Percentiles rank a stretch among this genome's conserved stretches.
Evolutionary conservation across 2,113 vertebrate species (phyloP).

Genomic region (Cnemophilus loriae): DNA sequence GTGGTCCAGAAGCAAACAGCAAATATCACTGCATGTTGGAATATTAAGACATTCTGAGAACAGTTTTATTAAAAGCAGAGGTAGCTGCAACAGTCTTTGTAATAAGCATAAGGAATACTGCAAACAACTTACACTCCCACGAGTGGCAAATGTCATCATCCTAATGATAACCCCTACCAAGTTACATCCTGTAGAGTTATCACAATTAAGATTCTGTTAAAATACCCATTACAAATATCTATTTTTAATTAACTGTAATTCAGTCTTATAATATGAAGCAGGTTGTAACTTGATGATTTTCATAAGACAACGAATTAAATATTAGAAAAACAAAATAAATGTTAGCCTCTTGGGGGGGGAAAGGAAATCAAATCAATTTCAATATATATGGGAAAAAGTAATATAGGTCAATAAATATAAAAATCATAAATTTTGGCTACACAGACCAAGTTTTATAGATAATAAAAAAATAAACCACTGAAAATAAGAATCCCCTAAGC

Average conservation of each 20-base stretch:
- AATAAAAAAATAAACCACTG: not conserved
- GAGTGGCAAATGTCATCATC: not conserved
- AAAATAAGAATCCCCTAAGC: not conserved
- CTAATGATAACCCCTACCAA: not conserved
- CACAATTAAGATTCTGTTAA: constrained; percentile 57
- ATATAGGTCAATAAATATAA: not conserved
- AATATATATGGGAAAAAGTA: not conserved
- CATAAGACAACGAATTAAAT: not conserved
- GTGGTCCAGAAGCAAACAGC: not conserved
- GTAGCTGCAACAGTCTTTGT: not conserved
- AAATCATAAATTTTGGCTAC: not conserved
- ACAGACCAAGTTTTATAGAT: not conserved
- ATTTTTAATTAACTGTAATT: constrained; percentile 43
- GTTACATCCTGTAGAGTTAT: constrained; percentile 25
- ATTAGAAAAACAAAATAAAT: not conserved
- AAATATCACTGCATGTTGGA: not conserved
- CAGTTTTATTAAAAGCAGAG: not conserved
- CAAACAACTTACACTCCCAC: constrained; percentile 15
- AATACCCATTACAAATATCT: constrained; percentile 51
- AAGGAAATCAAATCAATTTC: not conserved
- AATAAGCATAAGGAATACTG: constrained; percentile 31
- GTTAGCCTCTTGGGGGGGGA: not conserved
- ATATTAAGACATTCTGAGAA: not conserved
- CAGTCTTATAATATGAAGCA: not conserved
- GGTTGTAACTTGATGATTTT: not conserved